Conservation (phyloP, 1,140 invertebrate genomes). For the Monomorium pharaonis region DNA sequence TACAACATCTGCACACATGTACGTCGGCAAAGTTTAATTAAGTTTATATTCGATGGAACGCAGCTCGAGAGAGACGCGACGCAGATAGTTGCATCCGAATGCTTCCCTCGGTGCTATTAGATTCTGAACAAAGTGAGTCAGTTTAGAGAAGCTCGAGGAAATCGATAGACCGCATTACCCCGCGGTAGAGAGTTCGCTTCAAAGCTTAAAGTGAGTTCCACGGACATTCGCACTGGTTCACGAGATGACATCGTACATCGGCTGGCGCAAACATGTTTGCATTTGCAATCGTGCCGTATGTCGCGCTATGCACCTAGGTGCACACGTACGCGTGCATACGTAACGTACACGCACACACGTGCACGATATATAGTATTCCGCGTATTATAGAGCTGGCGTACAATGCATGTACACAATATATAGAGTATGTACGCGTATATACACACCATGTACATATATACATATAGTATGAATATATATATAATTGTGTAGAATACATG, state of each 20-base stretch:
- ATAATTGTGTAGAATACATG: background rate
- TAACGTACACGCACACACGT: conserved; percentile 52
- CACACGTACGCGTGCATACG: conserved; percentile 58
- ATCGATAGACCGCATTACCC: conserved; percentile 43
- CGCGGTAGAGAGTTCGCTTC: conserved; percentile 20
- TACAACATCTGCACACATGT: background rate
- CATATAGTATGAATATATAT: conserved; percentile 12
- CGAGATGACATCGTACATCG: conserved; percentile 62
- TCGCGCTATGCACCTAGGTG: conserved; percentile 49
- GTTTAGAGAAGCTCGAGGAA: conserved; percentile 12
- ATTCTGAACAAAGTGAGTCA: conserved; percentile 12
- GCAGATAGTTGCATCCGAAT: background rate
- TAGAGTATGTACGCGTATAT: conserved; percentile 14
- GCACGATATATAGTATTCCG: conserved; percentile 45
- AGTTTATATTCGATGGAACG: background rate
- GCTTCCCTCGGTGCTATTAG: background rate
- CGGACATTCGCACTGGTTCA: conserved; percentile 68
- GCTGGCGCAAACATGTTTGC: conserved; percentile 68
- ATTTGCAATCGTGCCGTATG: conserved; percentile 77
- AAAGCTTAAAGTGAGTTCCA: conserved; percentile 49
- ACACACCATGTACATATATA: conserved; percentile 23
- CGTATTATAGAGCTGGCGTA: conserved; percentile 44
- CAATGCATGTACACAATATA: conserved; percentile 21
- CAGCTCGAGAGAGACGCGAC: background rate
- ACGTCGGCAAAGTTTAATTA: background rate